phyloP scores from a whole-genome alignment of 2,797 vertebrate genomes.

The Enteromius mattozi region DNA sequence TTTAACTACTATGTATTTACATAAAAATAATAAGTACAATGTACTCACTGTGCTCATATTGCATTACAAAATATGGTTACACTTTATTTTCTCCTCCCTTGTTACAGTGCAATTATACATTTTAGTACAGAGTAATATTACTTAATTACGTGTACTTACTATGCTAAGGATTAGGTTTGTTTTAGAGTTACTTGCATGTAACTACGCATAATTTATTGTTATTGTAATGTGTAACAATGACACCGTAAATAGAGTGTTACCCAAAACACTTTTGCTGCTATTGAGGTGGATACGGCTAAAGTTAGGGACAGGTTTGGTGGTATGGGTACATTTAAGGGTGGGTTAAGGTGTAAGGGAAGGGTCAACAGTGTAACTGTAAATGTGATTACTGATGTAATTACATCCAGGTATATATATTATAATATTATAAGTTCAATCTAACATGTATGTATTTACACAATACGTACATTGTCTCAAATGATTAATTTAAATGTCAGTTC shows the following conservation, averaged over 20 bases:
- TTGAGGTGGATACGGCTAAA: not conserved
- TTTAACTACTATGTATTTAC: not conserved
- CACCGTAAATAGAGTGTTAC: not conserved
- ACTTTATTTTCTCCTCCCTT: not conserved
- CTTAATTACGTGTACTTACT: not conserved
- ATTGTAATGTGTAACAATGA: not conserved
- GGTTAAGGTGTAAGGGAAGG: not conserved
- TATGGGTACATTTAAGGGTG: not conserved
- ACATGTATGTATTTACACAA: not conserved
- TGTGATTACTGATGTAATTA: not conserved
- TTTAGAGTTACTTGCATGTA: not conserved
- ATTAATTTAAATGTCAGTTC: not conserved
- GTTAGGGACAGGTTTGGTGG: not conserved
- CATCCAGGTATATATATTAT: not conserved
- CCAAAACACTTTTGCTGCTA: not conserved
- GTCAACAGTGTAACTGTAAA: not conserved
- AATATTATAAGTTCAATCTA: not conserved
- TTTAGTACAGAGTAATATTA: not conserved
- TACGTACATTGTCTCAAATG: not conserved
- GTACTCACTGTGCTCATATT: not conserved
- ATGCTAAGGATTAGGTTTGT: not conserved
- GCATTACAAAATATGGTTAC: not conserved
- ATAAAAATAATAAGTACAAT: not conserved
- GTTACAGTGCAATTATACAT: not conserved
- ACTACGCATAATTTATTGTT: not conserved